Base-by-base conservation (phyloP, 2,797 vertebrate genomes). In the Chiroxiphia lanceolata region DNA sequence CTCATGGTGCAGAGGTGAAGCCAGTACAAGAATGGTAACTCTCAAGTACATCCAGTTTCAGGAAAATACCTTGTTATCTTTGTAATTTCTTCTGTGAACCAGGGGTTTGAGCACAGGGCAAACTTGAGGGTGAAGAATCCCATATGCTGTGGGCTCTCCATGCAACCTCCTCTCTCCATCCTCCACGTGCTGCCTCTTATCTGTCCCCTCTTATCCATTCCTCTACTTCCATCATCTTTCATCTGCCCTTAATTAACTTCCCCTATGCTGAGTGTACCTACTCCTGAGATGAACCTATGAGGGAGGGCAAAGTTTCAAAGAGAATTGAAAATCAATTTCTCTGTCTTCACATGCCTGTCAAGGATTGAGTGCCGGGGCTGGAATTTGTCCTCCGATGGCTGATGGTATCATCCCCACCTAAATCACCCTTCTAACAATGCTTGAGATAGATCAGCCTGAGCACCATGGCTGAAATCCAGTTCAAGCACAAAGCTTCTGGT, bases 181-280 rank as follows among this genome's bases (percentile, higher is more conserved):
- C 75, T 78, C 47, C 8, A 13, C 14, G 5, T 31, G 19, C 78
- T 70, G 45, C 51, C 31, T 68, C 61, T 93, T 61, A 71, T 82
- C 90, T 78, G 67, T 34, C 61, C 23, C 69, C 44, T 88, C 40
- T 48, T 56, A 33, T 33, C 84, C 79, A 6, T 63, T 67, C 59
- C 70, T 69, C 87, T 85, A 4, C 56, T 53, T 91, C 91, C 89
- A 79, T 83, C 94, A 81, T 79, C 82, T 67, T 72, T 86, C 61
- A 88, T 86, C 94, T 96, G 83, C 91, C 92, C 80, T 91, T 94
- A 90, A 88, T 96, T 95, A 94, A 91, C 94, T 90, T 15, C 44
- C 76, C 85, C 10, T 79, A 72, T 63, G 87, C 87, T 54, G 87
- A 80, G 78, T 0, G 31, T 33, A 16, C 11, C 0, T 15, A 5